These are phyloP conservation scores for Sceliomorpha sp. DNA, from an alignment of 2,888 invertebrate genomes.

Conservation along the genomic window DNA sequence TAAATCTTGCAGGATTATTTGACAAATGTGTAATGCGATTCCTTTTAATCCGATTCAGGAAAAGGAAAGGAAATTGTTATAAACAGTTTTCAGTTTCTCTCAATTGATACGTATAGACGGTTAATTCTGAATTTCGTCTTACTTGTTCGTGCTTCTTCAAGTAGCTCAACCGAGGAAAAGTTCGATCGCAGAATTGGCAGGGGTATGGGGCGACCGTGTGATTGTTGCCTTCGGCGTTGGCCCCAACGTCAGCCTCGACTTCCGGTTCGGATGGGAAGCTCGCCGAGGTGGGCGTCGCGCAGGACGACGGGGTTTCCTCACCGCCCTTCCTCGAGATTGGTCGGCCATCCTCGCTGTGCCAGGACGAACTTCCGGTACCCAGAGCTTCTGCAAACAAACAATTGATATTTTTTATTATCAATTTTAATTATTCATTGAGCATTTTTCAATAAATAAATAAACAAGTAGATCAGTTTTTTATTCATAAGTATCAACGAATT, in stretches of 20 bases:
- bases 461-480: no score
- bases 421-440: no score
- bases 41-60: no score
- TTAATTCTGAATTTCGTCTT: constrained; percentile 56
- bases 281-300: constrained; percentile 85
- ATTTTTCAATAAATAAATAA: no score
- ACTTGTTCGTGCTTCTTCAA: constrained; percentile 97
- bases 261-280: constrained; percentile 84
- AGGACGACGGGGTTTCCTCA: constrained; percentile 83
- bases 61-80: no score
- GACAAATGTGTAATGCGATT: no score
- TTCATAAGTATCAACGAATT: no score
- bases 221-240: constrained; percentile 67
- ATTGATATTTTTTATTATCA: constrained; percentile 11
- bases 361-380: constrained; percentile 85
- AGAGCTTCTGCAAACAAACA: constrained; percentile 83
- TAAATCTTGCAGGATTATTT: no score
- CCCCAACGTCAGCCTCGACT: constrained; percentile 68
- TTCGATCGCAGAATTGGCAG: constrained; percentile 95
- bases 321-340: constrained; percentile 80
- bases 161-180: constrained; percentile 92
- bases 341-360: constrained; percentile 84
- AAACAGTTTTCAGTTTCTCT: no score
- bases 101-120: no score
- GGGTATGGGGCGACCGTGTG: constrained; percentile 87